Percentiles rank a stretch among this genome's conserved stretches.
These are phyloP conservation scores for Chymomyza amoena DNA, from an alignment of 2,888 invertebrate genomes.

Conservation along the genomic window DNA sequence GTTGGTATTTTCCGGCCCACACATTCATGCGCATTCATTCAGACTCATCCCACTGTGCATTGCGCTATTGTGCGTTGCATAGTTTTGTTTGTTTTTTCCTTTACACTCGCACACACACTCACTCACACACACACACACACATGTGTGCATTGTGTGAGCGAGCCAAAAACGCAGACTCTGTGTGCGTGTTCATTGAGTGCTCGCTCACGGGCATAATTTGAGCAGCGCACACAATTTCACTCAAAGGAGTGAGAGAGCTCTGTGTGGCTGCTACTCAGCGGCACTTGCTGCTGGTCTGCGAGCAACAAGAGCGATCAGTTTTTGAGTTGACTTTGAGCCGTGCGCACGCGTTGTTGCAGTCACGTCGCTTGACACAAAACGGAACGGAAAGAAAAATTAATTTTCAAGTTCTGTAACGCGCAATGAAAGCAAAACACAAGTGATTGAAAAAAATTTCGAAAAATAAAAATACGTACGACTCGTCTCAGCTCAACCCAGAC, in stretches of 20 bases:
- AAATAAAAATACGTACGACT: background rate
- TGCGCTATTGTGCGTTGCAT: constrained; percentile 59
- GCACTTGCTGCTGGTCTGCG: constrained; percentile 53
- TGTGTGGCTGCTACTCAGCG: constrained; percentile 25
- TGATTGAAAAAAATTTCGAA: constrained; percentile 14
- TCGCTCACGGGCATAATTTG: constrained; percentile 52
- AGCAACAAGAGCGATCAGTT: constrained; percentile 71
- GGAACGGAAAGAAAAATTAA: constrained; percentile 21
- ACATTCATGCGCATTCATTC: constrained; percentile 7
- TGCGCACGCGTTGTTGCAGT: constrained; percentile 61
- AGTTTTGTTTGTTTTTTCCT: constrained; percentile 58
- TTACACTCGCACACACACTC: background rate
- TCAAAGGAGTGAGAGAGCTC: constrained; percentile 28
- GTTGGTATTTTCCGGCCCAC: constrained; percentile 3
- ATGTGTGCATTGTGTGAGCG: background rate
- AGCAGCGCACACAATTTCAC: constrained; percentile 37
- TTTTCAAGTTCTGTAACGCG: constrained; percentile 19
- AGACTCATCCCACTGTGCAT: constrained; percentile 61
- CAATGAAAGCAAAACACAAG: constrained; percentile 17
- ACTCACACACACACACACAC: background rate
- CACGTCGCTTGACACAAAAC: constrained; percentile 40
- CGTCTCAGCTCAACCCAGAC: constrained; percentile 46
- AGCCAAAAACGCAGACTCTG: constrained; percentile 36
- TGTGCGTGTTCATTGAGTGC: constrained; percentile 74
- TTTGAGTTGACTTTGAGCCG: constrained; percentile 75